Base-by-base conservation (phyloP, 1,140 invertebrate species). In the Samia ricini region DNA sequence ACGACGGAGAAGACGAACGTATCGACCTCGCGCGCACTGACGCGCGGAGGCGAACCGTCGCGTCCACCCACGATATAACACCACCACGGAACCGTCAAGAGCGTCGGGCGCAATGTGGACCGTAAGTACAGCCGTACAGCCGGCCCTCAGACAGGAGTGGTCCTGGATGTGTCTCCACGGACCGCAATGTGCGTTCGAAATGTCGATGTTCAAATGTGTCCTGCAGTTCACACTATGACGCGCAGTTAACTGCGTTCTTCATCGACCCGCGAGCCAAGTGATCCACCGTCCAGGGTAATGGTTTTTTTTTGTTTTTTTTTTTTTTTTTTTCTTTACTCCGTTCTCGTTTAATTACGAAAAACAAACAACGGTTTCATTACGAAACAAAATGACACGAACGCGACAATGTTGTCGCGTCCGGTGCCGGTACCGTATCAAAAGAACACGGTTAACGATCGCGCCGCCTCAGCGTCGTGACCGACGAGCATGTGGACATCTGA, bases 221-320 rank as follows among this genome's bases (percentile, higher is more conserved):
- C 93, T 95, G 94, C 94, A 95, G 93, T 95, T 95, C 93, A 94
- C 94, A 95, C 91, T 92, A 92, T 91, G 91, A 93, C 92, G 91
- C 94, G 94, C 94, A 95, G 91, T 94, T 95, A 92, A 93, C 94
- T 95, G 93, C 94, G 94, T 94, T 95, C 93, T 95, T 95, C 94
- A 95, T 69, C 67, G 67, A 69, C 62, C 67, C 59, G 56, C 60
- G 67, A 64, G 62, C 67, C 67, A 89, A 95, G 93, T 94, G 94
- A 95, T 95, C 92, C 92, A 90, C 90, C 91, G 91, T 91, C 91
- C 88, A 92, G 88, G 89, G 90, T 93, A 84, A 68, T 72, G 48
- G 61, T n/a, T 75, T 71, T 69, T 10, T 49, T 36, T 8, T 4
- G 3, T 49, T 4, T 51, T 23, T 15, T 4, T 21, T 42, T 12